phyloP scores from a whole-genome alignment of 2,888 invertebrate genomes.

The Polyommatus icarus region DNA sequence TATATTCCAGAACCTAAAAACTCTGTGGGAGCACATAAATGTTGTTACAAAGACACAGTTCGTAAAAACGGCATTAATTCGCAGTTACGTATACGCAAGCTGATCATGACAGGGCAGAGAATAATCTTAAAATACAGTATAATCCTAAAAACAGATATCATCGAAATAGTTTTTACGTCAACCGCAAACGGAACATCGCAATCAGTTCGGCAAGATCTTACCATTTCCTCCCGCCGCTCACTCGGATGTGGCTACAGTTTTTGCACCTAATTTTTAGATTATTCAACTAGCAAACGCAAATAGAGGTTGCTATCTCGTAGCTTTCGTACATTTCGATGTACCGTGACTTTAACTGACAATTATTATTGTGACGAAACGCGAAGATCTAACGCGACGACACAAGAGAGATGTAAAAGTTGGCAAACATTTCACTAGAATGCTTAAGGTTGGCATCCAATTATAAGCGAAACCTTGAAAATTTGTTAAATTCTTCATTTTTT shows the following conservation, averaged over 20 bases:
- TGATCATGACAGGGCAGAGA: background rate
- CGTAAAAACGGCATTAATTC: background rate
- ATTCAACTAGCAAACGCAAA: background rate
- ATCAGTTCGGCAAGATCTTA: slow-evolving; percentile 28
- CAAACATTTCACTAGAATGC: too few species aligned
- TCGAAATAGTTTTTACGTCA: background rate
- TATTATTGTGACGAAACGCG: too few species aligned
- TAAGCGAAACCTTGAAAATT: too few species aligned
- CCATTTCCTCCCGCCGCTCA: slow-evolving; percentile 10
- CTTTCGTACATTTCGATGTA: background rate
- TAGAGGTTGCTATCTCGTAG: background rate
- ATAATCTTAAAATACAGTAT: background rate
- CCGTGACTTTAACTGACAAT: too few species aligned
- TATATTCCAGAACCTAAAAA: background rate
- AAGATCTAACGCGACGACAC: too few species aligned
- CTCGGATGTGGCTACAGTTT: slow-evolving; percentile 28
- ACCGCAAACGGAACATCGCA: slow-evolving; percentile 25
- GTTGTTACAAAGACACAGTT: background rate
- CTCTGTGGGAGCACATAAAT: background rate
- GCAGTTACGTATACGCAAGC: background rate
- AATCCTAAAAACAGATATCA: background rate
- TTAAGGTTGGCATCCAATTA: too few species aligned
- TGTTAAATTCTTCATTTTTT: too few species aligned
- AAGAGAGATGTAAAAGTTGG: too few species aligned
- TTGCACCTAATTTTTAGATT: slow-evolving; percentile 21